Percentiles rank a stretch among this genome's conserved stretches.
These are phyloP conservation scores for Scaptomyza hsui DNA, from an alignment of 1,140 invertebrate genomes.

Conservation along the genomic window DNA sequence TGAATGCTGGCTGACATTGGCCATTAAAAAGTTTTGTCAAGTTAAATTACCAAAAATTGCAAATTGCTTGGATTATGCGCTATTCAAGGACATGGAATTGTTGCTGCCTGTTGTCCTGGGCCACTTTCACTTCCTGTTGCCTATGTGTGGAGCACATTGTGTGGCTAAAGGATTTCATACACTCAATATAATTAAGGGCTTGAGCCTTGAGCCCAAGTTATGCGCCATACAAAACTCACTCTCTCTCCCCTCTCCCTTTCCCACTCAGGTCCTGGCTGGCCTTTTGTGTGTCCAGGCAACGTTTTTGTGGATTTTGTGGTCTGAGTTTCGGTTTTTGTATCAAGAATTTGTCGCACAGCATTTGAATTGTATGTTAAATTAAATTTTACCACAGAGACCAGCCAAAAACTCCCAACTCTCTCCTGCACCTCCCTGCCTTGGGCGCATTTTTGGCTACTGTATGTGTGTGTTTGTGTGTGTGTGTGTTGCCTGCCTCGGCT, in stretches of 20 bases:
- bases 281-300: constrained; percentile 68
- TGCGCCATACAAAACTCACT: constrained; percentile 9
- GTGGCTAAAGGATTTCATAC: constrained; percentile 82
- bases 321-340: constrained; percentile 41
- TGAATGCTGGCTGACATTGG: constrained; percentile 39
- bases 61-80: constrained; percentile 81
- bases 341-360: constrained; percentile 66
- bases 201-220: constrained; percentile 60
- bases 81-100: constrained; percentile 61
- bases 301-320: constrained; percentile 63
- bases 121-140: constrained; percentile 76
- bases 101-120: constrained; percentile 38
- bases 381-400: constrained; percentile 81
- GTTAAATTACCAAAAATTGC: constrained; percentile 83
- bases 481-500: constrained; percentile 27
- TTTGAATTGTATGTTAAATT: constrained; percentile 81
- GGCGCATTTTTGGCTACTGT: constrained; percentile 42
- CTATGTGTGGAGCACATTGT: constrained; percentile 47
- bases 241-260: neutral
- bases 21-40: constrained; percentile 82
- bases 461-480: constrained; percentile 1
- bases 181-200: constrained; percentile 83
- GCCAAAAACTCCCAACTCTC: constrained; percentile 10
- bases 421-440: neutral
- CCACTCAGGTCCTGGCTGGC: constrained; percentile 1